Percentiles rank a stretch among this genome's conserved stretches.
These are phyloP conservation scores for Orchesella flavescens DNA, from an alignment of 2,888 invertebrate genomes.

Conservation along the genomic window DNA sequence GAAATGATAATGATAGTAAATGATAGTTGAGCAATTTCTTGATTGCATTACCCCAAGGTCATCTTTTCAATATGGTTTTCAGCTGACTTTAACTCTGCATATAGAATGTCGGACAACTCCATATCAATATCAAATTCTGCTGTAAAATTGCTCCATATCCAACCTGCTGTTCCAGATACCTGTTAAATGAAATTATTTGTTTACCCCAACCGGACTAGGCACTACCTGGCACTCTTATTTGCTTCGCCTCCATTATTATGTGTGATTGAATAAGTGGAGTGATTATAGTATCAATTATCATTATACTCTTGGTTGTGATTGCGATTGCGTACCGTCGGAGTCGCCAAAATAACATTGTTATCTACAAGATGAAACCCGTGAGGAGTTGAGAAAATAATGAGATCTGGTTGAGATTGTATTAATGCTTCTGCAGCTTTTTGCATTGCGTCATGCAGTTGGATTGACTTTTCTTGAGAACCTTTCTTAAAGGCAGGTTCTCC, in stretches of 20 bases:
- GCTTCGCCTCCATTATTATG: not conserved
- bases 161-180: constrained; percentile 37
- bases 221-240: not conserved
- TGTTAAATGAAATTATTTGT: not conserved
- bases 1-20: not conserved
- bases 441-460: constrained; percentile 60
- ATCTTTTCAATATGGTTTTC: constrained; percentile 23
- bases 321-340: not conserved
- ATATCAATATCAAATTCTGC: constrained; percentile 42
- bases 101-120: constrained; percentile 9
- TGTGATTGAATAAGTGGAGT: not conserved
- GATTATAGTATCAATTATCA: not conserved
- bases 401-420: constrained; percentile 52
- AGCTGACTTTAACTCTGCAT: constrained; percentile 3
- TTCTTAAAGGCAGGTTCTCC: constrained; percentile 30
- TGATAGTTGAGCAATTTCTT: too few relatives aligned
- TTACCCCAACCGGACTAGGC: not conserved
- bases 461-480: constrained; percentile 35
- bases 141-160: constrained; percentile 39
- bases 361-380: constrained; percentile 62
- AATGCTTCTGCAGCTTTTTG: constrained; percentile 39
- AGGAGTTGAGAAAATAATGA: constrained; percentile 65
- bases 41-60: constrained; percentile 42
- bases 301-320: not conserved
- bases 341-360: constrained; percentile 23